These are phyloP conservation scores for Lasioglossum marginatum DNA, from an alignment of 2,888 invertebrate genomes.

Conservation along the genomic window DNA sequence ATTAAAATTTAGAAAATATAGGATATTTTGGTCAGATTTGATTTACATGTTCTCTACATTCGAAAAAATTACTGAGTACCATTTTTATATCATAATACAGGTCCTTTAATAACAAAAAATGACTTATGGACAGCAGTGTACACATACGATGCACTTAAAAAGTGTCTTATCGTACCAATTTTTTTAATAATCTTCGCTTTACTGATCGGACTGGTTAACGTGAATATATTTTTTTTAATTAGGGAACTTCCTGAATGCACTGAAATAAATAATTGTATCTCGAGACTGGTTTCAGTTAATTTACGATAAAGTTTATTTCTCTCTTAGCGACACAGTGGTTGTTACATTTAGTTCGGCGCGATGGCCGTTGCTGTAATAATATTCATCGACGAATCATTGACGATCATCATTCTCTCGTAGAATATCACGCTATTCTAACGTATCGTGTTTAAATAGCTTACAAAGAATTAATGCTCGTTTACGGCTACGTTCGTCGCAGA, in stretches of 20 bases:
- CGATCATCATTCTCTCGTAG: constrained; percentile 29
- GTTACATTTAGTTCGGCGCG: constrained; percentile 59
- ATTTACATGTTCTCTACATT: too few relatives aligned
- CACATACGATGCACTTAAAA: background rate
- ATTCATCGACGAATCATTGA: constrained; percentile 32
- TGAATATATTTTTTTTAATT: background rate
- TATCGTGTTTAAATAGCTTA: constrained; percentile 63
- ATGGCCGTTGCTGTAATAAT: constrained; percentile 39
- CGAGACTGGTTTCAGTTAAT: background rate
- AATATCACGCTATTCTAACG: constrained; percentile 51
- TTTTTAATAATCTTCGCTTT: background rate
- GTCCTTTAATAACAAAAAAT: too few relatives aligned
- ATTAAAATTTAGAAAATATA: too few relatives aligned
- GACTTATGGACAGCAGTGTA: too few relatives aligned
- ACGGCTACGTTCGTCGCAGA: constrained; percentile 52
- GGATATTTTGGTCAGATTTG: too few relatives aligned
- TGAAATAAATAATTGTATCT: background rate
- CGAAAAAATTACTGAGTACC: too few relatives aligned
- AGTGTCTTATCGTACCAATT: background rate
- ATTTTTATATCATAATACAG: too few relatives aligned
- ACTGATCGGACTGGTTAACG: background rate
- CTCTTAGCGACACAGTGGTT: constrained; percentile 51
- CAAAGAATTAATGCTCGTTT: constrained; percentile 64
- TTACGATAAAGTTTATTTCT: constrained; percentile 56
- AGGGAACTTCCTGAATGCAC: background rate